phyloP scores from a whole-genome alignment of 2,888 invertebrate genomes.

The Drosophila cracens region DNA sequence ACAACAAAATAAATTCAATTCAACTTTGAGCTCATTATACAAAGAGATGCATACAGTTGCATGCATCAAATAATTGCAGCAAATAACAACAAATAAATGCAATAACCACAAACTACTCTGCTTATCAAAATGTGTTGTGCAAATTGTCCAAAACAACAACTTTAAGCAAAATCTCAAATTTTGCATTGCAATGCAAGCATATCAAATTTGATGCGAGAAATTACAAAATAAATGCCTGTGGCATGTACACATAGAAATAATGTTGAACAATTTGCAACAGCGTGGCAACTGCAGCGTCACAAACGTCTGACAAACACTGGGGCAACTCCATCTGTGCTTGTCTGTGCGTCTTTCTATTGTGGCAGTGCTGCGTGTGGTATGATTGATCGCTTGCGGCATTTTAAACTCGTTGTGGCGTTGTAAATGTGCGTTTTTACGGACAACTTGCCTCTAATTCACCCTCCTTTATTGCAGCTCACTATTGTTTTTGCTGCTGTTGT shows the following conservation, averaged over 20 bases:
- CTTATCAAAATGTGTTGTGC: background rate
- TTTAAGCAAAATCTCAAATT: background rate
- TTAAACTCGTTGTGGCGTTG: constrained; percentile 19
- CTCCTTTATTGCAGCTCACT: constrained; percentile 8
- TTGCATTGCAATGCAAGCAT: background rate
- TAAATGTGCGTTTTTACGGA: constrained; percentile 28
- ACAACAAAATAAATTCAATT: background rate
- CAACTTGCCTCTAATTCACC: constrained; percentile 38
- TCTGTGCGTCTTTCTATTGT: background rate
- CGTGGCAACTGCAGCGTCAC: constrained; percentile 20
- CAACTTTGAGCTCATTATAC: background rate
- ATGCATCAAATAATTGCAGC: background rate
- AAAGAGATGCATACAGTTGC: background rate
- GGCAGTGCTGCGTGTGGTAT: background rate
- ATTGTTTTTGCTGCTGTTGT: background rate
- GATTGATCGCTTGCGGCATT: constrained; percentile 27
- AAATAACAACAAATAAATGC: background rate
- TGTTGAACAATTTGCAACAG: constrained; percentile 19
- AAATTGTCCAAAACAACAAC: background rate
- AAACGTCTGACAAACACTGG: constrained; percentile 10
- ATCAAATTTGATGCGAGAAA: background rate
- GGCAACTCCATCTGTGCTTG: constrained; percentile 6
- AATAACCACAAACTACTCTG: too few relatives aligned
- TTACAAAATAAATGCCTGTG: constrained; percentile 21
- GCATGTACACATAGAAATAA: constrained; percentile 22